Base-by-base conservation (phyloP, 2,888 invertebrate species). In the Bruchidius siliquastri region DNA sequence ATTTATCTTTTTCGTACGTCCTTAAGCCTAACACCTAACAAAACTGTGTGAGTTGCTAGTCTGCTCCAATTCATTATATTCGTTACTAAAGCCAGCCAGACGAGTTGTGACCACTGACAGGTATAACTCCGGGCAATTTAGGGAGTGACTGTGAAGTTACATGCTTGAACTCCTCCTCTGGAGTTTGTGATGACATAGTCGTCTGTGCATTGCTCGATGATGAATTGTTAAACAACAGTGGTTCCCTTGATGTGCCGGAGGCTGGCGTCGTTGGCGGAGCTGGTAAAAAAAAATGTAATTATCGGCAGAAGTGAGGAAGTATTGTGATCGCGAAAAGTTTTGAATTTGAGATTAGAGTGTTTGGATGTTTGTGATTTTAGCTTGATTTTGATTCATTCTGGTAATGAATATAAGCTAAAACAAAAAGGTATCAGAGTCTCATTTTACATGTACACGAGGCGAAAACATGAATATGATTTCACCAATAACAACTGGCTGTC, bases 51-150 rank as follows among this genome's bases (percentile, higher is more conserved):
- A 26, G 8, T 8, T 26, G 26, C 8, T 26, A 2, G 2, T 26
- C 26, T 4, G 26, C 8, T 26, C 26, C 26, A 8, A 4, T 26
- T 8, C 8, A 26, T 26, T 26, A 8, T 49, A 49, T 49, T 13
- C 18, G 49, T 30, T 6, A 13, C 75, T 86, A 86, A 79, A 86
- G 90, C 93, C 93, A 93, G 79, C 92, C 93, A 71, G 91, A 88
- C 77, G 92, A 90, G 85, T 91, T 92, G 87, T 92, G 92, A 0
- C 92, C 93, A 86, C 92, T 91, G 81, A 93, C 89, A 79, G 93
- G 93, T 83, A 93, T 93, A 77, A 93, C 91, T 77, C 92, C 93
- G 20, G 92, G 91, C 81, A 93, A 88, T 84, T 91, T 90, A 79
- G 91, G 90, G 81, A 91, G 86, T 21, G 81, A 80, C 30, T 91